phyloP scores from a whole-genome alignment of 2,797 vertebrate genomes.

The Tiaroga cobitis region DNA sequence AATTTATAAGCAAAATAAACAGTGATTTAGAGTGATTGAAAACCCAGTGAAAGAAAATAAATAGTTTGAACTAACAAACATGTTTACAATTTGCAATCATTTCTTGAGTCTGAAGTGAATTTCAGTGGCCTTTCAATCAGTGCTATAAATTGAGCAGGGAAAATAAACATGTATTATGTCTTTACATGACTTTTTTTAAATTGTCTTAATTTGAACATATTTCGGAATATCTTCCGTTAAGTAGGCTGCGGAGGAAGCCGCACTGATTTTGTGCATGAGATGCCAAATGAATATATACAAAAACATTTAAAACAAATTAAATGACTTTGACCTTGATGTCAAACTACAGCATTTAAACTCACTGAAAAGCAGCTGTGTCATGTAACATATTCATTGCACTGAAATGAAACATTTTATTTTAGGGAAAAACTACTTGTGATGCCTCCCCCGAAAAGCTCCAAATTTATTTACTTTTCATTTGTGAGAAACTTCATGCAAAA shows the following conservation, averaged over 20 bases:
- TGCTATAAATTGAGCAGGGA: not conserved
- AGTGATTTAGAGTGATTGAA: constrained; percentile 16
- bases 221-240: not conserved
- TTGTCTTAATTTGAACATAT: not conserved
- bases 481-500: constrained; percentile 28
- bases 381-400: not conserved
- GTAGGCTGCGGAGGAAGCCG: not conserved
- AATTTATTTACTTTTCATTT: constrained; percentile 51
- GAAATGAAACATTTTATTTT: constrained; percentile 23
- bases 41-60: constrained; percentile 15
- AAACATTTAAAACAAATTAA: not conserved
- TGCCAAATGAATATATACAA: not conserved
- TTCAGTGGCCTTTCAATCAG: constrained; percentile 29
- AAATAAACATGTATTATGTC: constrained; percentile 8
- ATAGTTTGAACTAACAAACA: constrained; percentile 15
- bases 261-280: not conserved
- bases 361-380: not conserved
- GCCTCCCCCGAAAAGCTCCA: not conserved
- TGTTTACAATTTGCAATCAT: constrained; percentile 41
- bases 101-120: constrained; percentile 28
- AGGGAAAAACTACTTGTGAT: constrained; percentile 4
- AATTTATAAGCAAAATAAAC: not conserved
- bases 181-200: constrained; percentile 5
- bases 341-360: not conserved
- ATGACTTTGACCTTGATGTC: not conserved